These are phyloP conservation scores for Sebastes hopkinsi DNA, from an alignment of 2,797 vertebrate species.

Conservation along the genomic window DNA sequence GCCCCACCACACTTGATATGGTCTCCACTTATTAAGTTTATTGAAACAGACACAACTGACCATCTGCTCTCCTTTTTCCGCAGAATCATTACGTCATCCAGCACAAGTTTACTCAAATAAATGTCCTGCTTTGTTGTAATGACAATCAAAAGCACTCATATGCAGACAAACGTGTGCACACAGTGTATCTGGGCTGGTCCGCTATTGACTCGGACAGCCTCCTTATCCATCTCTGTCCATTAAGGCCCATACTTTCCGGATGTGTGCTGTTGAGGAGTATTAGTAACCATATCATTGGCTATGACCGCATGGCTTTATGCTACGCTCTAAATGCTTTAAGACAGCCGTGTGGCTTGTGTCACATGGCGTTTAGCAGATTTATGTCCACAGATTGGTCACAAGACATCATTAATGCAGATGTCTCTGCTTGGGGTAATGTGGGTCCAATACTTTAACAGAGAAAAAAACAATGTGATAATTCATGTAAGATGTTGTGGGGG, in stretches of 20 bases:
- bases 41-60: conserved; percentile 41
- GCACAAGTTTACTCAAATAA: conserved; percentile 30
- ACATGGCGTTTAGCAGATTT: conserved; percentile 55
- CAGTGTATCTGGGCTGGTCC: conserved; percentile 46
- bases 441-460: neutral
- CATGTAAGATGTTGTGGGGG: neutral
- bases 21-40: conserved; percentile 19
- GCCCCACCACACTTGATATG: neutral
- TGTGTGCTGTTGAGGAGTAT: conserved; percentile 53
- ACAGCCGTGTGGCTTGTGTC: conserved; percentile 66
- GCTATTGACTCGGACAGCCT: conserved; percentile 45
- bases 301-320: conserved; percentile 53
- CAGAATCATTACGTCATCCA: conserved; percentile 43
- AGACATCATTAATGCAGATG: conserved; percentile 45
- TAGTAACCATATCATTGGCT: conserved; percentile 60
- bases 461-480: neutral
- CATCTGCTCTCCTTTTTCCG: conserved; percentile 26
- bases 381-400: conserved; percentile 46
- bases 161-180: neutral
- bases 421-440: neutral
- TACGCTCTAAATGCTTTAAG: conserved; percentile 63
- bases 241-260: conserved; percentile 63
- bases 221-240: conserved; percentile 70
- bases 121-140: conserved; percentile 24
- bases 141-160: conserved; percentile 2